These are phyloP conservation scores for Propithecus coquereli DNA, from an alignment of 2,113 vertebrate species.

Conservation along the genomic window DNA sequence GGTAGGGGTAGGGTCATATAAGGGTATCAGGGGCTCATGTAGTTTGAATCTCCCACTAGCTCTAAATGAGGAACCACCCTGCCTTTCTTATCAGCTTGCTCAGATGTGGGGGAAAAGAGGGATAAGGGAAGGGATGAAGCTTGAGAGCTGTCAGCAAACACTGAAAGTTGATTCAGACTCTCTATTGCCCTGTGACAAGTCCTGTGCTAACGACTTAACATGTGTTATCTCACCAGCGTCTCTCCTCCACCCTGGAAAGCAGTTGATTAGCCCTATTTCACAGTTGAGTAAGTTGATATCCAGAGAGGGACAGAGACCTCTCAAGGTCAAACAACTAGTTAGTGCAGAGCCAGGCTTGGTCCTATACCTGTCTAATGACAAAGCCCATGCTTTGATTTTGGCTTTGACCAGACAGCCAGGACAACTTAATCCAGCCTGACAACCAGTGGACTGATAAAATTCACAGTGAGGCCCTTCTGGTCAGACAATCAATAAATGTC, in stretches of 20 bases:
- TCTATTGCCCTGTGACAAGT: not conserved
- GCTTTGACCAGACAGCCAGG: not conserved
- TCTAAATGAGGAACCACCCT: not conserved
- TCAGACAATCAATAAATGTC: not conserved
- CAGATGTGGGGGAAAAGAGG: not conserved
- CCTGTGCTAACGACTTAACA: not conserved
- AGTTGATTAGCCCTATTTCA: not conserved
- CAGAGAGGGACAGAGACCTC: not conserved
- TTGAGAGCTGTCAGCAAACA: not conserved
- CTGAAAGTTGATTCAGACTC: not conserved
- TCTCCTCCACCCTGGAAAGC: not conserved
- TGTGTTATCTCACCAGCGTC: not conserved
- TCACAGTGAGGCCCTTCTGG: not conserved
- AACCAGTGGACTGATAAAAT: not conserved
- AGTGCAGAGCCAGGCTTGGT: not conserved
- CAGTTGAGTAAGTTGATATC: not conserved
- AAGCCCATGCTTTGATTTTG: not conserved
- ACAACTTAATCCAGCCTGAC: not conserved
- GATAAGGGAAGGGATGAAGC: fast-evolving
- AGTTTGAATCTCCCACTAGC: not conserved
- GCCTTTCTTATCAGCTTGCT: not conserved
- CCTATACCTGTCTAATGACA: not conserved
- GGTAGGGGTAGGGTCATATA: not conserved
- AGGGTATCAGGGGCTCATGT: not conserved
- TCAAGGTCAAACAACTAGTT: not conserved